phyloP scores from a whole-genome alignment of 1,140 invertebrate genomes.

The Lanistes nyassanus region DNA sequence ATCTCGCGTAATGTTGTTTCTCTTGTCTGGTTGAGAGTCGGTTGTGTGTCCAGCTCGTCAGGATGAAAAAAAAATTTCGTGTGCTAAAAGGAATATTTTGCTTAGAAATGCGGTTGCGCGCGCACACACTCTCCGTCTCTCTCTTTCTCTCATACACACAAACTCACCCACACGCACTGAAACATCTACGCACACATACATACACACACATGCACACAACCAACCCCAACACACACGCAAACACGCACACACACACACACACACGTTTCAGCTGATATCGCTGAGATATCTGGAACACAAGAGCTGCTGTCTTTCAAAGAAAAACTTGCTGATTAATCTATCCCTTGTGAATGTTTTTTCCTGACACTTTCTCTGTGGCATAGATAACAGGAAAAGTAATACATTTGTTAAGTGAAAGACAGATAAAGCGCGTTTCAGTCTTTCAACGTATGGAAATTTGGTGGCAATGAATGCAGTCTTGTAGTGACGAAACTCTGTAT shows the following conservation, averaged over 20 bases:
- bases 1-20: not conserved
- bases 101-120: not conserved
- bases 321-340: too few relatives aligned
- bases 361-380: too few relatives aligned
- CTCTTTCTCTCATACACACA: not conserved
- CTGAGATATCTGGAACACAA: not conserved
- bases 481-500: not conserved
- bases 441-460: not conserved
- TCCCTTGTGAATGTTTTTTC: too few relatives aligned
- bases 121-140: not conserved
- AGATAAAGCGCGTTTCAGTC: not conserved
- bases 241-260: slow-evolving; percentile 19
- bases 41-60: not conserved
- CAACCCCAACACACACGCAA: too few relatives aligned
- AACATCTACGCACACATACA: not conserved
- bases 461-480: not conserved
- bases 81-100: not conserved
- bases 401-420: not conserved
- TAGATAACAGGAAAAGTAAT: not conserved
- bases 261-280: not conserved
- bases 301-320: not conserved
- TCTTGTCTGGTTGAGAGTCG: not conserved
- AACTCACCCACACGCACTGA: slow-evolving; percentile 3
- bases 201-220: not conserved
- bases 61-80: not conserved